Base-by-base conservation (phyloP, 2,113 vertebrate genomes). In the Collichthys lucidus region DNA sequence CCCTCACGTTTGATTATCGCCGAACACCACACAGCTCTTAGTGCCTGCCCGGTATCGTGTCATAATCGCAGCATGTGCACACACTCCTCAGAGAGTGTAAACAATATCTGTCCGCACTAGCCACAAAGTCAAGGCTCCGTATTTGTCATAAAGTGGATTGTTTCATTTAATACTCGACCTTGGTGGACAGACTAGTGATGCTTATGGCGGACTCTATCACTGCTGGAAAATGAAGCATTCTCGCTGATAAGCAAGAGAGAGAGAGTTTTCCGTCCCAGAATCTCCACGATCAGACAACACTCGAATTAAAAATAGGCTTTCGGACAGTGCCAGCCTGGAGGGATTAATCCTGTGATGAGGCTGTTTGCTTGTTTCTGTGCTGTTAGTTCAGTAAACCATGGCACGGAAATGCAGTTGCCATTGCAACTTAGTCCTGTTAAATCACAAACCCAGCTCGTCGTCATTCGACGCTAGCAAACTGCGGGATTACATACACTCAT, bases 401-500 rank as follows among this genome's bases (percentile, higher is more conserved):
- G 47, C 6, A 56, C 10, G 35, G 15, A 49, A 64, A 29, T 40
- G 5, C 3, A 53, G 3, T 56, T 50, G 15, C 16, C 16, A 1
- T 31, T 60, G 50, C 26, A 40, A 46, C 7, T 64, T 16, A 40
- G 50, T 20, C 29, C 14, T 17, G n/a, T 59, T 59, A 29, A 74
- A 61, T 49, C 5, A 8, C 17, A 53, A 42, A 61, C 55, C 31
- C 3, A 1, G 49, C 9, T 47, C 29, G n/a, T 26, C 14, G 17
- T 68, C 29, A 7, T 47, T 52, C 52, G 16, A 15, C 44, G n/a
- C 70, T 19, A 14, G 61, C 49, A 31, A 63, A 85, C 75, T 65
- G 69, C 16, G 72, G 56, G 53, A 69, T 86, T 82, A 71, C 44
- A 62, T 82, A 66, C 84, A 49, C 65, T 75, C 42, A 50, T 82